These are phyloP conservation scores for Drosophila serrata DNA, from an alignment of 1,140 invertebrate genomes.

Conservation along the genomic window DNA sequence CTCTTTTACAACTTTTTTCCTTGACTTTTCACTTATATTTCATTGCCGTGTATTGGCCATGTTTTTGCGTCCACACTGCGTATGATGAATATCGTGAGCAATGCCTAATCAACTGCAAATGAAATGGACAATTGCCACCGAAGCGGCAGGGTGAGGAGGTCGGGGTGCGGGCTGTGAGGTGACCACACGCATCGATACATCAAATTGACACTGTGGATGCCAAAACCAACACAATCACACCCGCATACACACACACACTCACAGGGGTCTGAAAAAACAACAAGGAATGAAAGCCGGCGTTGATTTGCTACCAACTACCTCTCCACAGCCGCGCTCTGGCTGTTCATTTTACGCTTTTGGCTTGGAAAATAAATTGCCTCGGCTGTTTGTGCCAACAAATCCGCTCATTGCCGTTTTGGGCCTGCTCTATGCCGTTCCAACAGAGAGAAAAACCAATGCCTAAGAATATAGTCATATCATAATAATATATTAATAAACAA, in stretches of 20 bases:
- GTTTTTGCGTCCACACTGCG: constrained; percentile 46
- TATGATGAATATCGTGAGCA: constrained; percentile 74
- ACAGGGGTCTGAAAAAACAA: constrained; percentile 29
- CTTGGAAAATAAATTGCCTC: constrained; percentile 76
- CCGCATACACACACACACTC: constrained; percentile 21
- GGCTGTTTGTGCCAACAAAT: constrained; percentile 76
- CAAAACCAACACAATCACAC: constrained; percentile 51
- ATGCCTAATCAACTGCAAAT: constrained; percentile 81
- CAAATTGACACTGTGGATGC: constrained; percentile 69
- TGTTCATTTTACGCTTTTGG: constrained; percentile 74
- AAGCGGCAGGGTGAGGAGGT: not conserved
- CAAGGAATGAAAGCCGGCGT: constrained; percentile 14
- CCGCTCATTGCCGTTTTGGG: constrained; percentile 78
- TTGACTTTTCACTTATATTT: too few relatives aligned
- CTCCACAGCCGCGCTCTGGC: constrained; percentile 12
- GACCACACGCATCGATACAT: constrained; percentile 79
- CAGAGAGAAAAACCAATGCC: constrained; percentile 6
- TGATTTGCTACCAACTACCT: constrained; percentile 45
- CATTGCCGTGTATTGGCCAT: not conserved
- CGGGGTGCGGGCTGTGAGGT: constrained; percentile 28
- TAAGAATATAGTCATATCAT: not conserved
- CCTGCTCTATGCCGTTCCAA: constrained; percentile 15
- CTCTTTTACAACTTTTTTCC: too few relatives aligned
- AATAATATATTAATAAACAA: not conserved
- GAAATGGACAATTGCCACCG: constrained; percentile 78